A percentile compares a stretch with the other conserved stretches of the same genome.
phyloP scores from a whole-genome alignment of 2,113 vertebrate genomes.

The Uria aalge region DNA sequence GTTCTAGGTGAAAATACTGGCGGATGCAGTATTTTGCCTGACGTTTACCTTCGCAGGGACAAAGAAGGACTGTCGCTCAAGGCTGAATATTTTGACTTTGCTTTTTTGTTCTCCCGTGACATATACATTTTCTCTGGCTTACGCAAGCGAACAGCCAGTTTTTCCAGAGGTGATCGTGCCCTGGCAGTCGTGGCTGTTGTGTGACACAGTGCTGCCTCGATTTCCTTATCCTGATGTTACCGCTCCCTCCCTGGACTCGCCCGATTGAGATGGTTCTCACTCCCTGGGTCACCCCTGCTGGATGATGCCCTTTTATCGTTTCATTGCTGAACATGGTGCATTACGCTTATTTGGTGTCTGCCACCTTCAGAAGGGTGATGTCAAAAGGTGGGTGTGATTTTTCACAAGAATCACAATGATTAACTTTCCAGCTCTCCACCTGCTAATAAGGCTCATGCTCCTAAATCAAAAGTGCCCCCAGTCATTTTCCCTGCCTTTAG shows the following conservation, averaged over 20 bases:
- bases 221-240: neutral
- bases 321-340: too few species aligned
- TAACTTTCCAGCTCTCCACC: neutral
- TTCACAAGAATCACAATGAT: neutral
- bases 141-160: neutral
- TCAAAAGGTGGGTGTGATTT: neutral
- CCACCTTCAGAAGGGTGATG: neutral
- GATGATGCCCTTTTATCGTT: neutral
- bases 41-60: neutral
- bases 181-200: neutral
- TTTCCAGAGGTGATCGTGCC: neutral
- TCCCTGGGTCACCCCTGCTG: neutral
- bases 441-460: neutral
- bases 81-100: neutral
- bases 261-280: rapidly evolving
- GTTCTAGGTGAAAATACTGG: neutral
- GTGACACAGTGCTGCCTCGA: neutral
- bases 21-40: neutral
- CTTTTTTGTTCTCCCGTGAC: neutral
- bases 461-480: neutral
- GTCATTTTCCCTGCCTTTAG: neutral
- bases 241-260: neutral
- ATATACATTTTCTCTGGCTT: neutral
- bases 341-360: neutral
- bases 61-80: neutral